Evolutionary conservation across 2,797 vertebrate species (phyloP), one percentile per base, ranked within the genome.

Genomic region (Thamnophis elegans): DNA sequence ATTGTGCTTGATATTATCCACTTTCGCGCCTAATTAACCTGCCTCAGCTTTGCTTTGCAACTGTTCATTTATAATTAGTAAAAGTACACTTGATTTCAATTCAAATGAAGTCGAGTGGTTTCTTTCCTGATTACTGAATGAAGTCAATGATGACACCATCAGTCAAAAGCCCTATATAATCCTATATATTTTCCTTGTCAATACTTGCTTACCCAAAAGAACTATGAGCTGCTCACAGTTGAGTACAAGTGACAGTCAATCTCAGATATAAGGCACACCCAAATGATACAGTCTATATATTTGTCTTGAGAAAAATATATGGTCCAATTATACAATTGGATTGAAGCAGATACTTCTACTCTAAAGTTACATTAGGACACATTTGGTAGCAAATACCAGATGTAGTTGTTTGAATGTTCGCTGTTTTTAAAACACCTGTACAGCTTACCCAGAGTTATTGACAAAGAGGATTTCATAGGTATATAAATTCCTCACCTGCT

Each of bases 401-500:
- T 16, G 6, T 18, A 25, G 20, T 47, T 47, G 42, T 82, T 82
- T 82, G 20, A 82, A 82, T 12, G 7, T 47, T 47, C 4, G 5
- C 36, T 82, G 22, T 25, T 82, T 82, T 78, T 47, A 82, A 82
- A 82, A 82, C 20, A 25, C 36, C 73, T 47, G 73, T 22, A 78
- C 20, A 82, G 73, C 36, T 82, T 82, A 22, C 36, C 36, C 36
- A 82, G 20, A 89, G 8, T 9, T 51, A 89, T n/a, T 54, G 65
- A 36, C 18, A 0, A 26, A 85, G 91, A 60, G 12, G 14, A 88
- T 32, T 18, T 58, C 32, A 22, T 20, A 53, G 0, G 0, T 62
- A 0, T 0, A 28, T 0, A 0, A 0, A 62, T 36, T 88, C 26
- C 62, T 0, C 96, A 99, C 99, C 98, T 97, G 96, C 94, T 97